These are phyloP conservation scores for Protaetia brevitarsis DNA, from an alignment of 1,140 invertebrate genomes.

Conservation along the genomic window DNA sequence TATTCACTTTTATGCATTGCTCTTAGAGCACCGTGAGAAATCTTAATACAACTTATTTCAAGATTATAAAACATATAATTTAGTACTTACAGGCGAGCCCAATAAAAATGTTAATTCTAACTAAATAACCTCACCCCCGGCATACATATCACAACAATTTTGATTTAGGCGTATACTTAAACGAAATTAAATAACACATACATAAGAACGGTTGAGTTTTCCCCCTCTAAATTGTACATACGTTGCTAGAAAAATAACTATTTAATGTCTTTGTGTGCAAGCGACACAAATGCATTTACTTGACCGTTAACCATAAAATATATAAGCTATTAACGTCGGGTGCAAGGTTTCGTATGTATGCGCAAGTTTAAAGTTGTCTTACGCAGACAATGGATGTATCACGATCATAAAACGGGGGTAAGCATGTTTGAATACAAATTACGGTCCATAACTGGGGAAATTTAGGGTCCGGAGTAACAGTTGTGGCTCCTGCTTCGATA, in stretches of 20 bases:
- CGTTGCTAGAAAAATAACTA: not conserved
- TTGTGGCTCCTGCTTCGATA: not conserved
- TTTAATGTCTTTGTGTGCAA: conserved; percentile 2
- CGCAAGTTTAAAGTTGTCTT: not conserved
- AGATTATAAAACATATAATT: not conserved
- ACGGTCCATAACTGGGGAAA: not conserved
- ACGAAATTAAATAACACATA: conserved; percentile 8
- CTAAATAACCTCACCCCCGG: not conserved
- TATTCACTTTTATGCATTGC: too few relatives aligned
- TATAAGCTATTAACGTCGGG: not conserved
- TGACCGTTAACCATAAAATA: not conserved
- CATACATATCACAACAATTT: not conserved
- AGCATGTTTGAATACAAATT: conserved; percentile 12
- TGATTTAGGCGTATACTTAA: not conserved
- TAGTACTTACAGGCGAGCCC: not conserved
- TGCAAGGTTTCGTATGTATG: not conserved
- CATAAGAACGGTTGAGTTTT: not conserved
- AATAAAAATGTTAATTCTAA: conserved; percentile 1
- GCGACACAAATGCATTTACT: not conserved
- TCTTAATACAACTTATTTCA: too few relatives aligned
- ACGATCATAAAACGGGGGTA: conserved; percentile 13
- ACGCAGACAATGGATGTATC: not conserved
- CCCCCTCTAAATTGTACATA: not conserved
- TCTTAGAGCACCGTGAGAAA: too few relatives aligned
- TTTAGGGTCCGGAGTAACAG: conserved; percentile 9